These are phyloP conservation scores for Acrobasis repandana DNA, from an alignment of 2,888 invertebrate genomes.

Conservation along the genomic window DNA sequence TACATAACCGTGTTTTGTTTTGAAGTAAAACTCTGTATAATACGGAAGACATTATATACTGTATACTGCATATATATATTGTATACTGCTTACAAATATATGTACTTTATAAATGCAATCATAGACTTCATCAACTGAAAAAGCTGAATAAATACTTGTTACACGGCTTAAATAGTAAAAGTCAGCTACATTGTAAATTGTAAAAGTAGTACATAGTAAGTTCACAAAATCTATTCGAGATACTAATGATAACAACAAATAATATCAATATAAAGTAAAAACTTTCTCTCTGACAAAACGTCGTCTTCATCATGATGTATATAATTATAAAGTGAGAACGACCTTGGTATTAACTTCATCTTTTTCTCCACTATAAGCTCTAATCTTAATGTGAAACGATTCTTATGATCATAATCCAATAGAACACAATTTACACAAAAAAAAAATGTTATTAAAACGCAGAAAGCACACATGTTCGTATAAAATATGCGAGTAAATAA, in stretches of 20 bases:
- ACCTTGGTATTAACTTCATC: background rate
- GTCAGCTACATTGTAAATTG: background rate
- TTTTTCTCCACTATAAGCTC: background rate
- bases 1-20: background rate
- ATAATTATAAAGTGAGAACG: background rate
- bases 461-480: constrained; percentile 33
- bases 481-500: constrained; percentile 32
- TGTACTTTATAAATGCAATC: constrained; percentile 13
- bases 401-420: background rate
- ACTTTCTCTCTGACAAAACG: constrained; percentile 11
- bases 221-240: constrained; percentile 8
- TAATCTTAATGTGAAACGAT: background rate
- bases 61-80: too few relatives aligned
- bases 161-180: constrained; percentile 25
- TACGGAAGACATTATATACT: constrained; percentile 10
- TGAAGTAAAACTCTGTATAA: background rate
- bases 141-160: constrained; percentile 1
- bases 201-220: background rate
- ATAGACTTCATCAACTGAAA: background rate
- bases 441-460: constrained; percentile 37
- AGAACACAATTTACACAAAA: constrained; percentile 6
- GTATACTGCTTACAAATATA: constrained; percentile 7
- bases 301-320: background rate
- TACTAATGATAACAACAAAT: background rate
- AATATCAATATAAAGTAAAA: constrained; percentile 9